These are phyloP conservation scores for Parnassius orleans DNA, from an alignment of 2,888 invertebrate species.

Conservation along the genomic window DNA sequence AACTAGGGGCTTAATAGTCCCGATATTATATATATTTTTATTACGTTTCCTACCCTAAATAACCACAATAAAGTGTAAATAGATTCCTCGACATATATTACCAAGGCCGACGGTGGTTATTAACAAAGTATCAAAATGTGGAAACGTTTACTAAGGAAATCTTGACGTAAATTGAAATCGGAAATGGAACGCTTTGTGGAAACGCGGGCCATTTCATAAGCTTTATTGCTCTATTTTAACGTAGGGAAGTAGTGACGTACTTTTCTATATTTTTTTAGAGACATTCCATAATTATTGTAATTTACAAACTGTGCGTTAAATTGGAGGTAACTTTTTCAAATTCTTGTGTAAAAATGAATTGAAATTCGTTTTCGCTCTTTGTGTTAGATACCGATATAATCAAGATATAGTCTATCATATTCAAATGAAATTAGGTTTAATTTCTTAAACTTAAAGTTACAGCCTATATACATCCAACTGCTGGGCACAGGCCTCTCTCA, in stretches of 20 bases:
- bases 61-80: background rate
- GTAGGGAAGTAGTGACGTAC: background rate
- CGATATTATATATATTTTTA: too few species aligned
- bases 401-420: too few species aligned
- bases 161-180: conserved; percentile 22
- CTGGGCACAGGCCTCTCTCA: accelerated
- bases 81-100: conserved; percentile 5
- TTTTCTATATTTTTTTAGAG: background rate
- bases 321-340: too few species aligned
- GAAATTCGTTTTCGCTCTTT: too few species aligned
- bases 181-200: conserved; percentile 21
- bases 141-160: conserved; percentile 14
- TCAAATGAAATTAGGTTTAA: too few species aligned
- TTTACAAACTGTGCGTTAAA: too few species aligned
- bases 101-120: conserved; percentile 2
- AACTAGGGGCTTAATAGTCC: too few species aligned
- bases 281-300: too few species aligned
- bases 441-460: too few species aligned
- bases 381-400: too few species aligned
- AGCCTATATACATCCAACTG: accelerated
- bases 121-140: conserved; percentile 14
- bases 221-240: conserved; percentile 11
- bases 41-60: too few species aligned
- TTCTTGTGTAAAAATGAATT: too few species aligned
- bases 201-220: conserved; percentile 11